Percentiles rank a stretch among this genome's conserved stretches.
These are phyloP conservation scores for Melitaea cinxia DNA, from an alignment of 1,140 invertebrate genomes.

Conservation along the genomic window DNA sequence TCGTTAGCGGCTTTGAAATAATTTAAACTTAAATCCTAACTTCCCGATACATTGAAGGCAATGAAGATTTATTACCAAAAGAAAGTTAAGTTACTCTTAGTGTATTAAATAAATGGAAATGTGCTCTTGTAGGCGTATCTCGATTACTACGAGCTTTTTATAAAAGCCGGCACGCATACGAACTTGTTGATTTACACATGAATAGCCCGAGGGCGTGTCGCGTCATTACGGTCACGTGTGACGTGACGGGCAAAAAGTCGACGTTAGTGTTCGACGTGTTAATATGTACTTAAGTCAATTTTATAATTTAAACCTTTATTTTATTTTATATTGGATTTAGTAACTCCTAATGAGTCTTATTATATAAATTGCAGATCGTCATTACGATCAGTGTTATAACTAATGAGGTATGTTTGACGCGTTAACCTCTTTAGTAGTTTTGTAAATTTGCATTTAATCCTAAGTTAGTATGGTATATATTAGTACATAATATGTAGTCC, in stretches of 20 bases:
- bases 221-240: constrained; percentile 1
- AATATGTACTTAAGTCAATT: constrained; percentile 7
- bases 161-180: neutral
- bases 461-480: no score
- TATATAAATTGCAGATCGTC: no score
- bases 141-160: neutral
- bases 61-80: neutral
- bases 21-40: neutral
- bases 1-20: neutral
- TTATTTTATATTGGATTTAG: neutral
- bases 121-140: neutral
- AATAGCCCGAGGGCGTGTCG: neutral
- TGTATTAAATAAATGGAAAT: neutral
- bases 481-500: no score
- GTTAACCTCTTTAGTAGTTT: no score
- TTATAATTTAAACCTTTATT: neutral
- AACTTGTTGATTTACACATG: constrained; percentile 6
- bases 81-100: neutral
- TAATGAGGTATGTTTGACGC: no score
- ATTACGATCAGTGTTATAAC: no score
- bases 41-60: neutral
- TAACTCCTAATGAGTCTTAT: neutral
- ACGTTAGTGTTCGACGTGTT: neutral
- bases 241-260: constrained; percentile 3
- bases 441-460: no score